These are phyloP conservation scores for Camelus bactrianus DNA, from an alignment of 2,113 vertebrate genomes.

Conservation along the genomic window DNA sequence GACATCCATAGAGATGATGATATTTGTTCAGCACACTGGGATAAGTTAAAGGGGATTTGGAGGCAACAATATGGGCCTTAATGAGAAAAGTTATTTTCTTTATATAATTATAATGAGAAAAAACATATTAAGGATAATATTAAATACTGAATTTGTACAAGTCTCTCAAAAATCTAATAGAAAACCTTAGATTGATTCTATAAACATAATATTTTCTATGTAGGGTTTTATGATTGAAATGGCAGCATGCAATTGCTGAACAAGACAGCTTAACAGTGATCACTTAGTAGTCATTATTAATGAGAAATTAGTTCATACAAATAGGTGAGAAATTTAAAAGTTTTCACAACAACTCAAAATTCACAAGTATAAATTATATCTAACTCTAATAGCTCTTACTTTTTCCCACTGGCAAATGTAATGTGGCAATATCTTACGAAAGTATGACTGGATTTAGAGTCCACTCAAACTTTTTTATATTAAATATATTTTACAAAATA, in stretches of 20 bases:
- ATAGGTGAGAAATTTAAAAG: slow-evolving; percentile 46
- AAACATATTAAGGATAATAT: slow-evolving; percentile 27
- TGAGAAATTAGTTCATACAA: slow-evolving; percentile 42
- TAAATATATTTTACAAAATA: slow-evolving; percentile 55
- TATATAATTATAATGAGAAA: slow-evolving; percentile 47
- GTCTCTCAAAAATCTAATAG: slow-evolving; percentile 26
- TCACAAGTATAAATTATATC: slow-evolving; percentile 57
- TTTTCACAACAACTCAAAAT: slow-evolving; percentile 55
- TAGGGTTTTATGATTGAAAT: slow-evolving; percentile 40
- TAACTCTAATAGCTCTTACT: slow-evolving; percentile 15
- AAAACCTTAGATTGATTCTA: slow-evolving; percentile 47
- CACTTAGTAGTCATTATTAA: slow-evolving; percentile 22
- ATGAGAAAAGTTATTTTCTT: background rate
- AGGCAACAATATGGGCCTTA: background rate
- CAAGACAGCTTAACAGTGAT: slow-evolving; percentile 37
- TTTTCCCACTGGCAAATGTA: background rate
- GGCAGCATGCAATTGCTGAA: background rate
- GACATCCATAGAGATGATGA: slow-evolving; percentile 22
- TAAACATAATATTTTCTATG: slow-evolving; percentile 21
- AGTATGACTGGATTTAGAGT: slow-evolving; percentile 37
- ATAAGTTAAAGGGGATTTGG: slow-evolving; percentile 59
- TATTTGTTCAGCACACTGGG: slow-evolving; percentile 26
- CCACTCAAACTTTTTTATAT: slow-evolving; percentile 35
- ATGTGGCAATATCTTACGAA: slow-evolving; percentile 14
- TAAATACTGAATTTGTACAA: slow-evolving; percentile 57